These are phyloP conservation scores for Lytechinus pictus DNA, from an alignment of 35 echinoderm and acorn worm genomes.

Conservation along the genomic window DNA sequence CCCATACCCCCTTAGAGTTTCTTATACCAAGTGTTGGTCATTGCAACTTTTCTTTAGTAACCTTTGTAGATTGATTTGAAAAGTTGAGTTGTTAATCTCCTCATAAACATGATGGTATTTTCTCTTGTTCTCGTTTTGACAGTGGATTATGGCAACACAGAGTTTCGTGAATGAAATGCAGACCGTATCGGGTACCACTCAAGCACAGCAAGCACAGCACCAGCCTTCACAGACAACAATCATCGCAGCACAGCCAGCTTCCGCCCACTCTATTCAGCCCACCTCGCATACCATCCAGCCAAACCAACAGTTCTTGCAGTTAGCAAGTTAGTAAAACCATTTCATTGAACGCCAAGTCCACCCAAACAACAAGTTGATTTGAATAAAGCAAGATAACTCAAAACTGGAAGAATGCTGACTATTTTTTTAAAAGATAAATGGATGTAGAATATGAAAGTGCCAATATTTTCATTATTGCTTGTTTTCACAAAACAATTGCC, in stretches of 20 bases:
- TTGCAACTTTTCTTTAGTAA: neutral
- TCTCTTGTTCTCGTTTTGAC: neutral
- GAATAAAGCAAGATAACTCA: no score
- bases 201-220: conserved; percentile 65
- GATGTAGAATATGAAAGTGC: no score
- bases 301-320: conserved; percentile 86
- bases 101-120: neutral
- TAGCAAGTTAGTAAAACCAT: conserved; percentile 77
- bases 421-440: no score
- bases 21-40: neutral
- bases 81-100: neutral
- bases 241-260: conserved; percentile 68
- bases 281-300: conserved; percentile 68
- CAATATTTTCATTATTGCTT: no score
- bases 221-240: conserved; percentile 68
- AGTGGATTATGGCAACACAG: conserved; percentile 85
- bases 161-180: conserved; percentile 94
- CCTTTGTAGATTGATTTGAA: neutral
- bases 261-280: conserved; percentile 72
- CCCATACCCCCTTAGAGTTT: neutral
- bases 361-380: no score
- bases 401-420: no score
- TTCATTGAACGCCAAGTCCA: no score
- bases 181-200: conserved; percentile 63
- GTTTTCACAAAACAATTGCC: no score